Percentiles rank a stretch among this genome's conserved stretches.
phyloP scores from a whole-genome alignment of 92 coral and sea anemone genomes.

The Ricordea florida region DNA sequence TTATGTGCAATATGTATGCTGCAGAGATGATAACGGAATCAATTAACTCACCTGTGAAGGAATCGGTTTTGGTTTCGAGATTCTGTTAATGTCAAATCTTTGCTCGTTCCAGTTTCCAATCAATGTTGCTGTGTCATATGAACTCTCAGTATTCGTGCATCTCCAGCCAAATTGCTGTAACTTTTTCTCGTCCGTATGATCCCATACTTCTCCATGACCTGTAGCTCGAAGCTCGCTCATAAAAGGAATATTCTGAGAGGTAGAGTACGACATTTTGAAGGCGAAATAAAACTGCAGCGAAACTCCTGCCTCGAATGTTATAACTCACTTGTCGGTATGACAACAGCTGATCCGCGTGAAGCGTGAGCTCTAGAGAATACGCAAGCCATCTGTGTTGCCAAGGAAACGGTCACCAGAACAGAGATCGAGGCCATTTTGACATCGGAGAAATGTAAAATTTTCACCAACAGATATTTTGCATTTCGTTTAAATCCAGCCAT shows the following conservation, averaged over 20 bases:
- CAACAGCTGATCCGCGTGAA: conserved; percentile 26
- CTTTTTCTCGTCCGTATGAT: conserved; percentile 92
- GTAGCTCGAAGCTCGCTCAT: conserved; percentile 92
- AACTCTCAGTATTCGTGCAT: conserved; percentile 94
- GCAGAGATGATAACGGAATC: neutral
- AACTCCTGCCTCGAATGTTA: too few relatives aligned
- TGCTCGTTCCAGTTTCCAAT: conserved; percentile 99
- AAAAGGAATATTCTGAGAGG: conserved; percentile 72
- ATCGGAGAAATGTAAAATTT: neutral
- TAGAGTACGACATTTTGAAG: conserved; percentile 58
- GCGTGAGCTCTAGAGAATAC: conserved; percentile 5
- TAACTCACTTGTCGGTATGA: conserved; percentile 59
- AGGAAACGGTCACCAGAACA: conserved; percentile 49
- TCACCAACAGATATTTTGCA: conserved; percentile 11
- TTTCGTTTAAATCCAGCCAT: conserved; percentile 30
- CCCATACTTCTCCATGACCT: conserved; percentile 99
- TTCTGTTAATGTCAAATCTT: conserved; percentile 83
- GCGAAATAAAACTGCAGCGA: too few relatives aligned
- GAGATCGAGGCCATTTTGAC: conserved; percentile 56
- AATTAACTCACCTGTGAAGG: conserved; percentile 81
- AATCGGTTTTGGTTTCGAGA: conserved; percentile 88
- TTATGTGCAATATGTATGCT: neutral
- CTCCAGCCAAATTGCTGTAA: conserved; percentile 98
- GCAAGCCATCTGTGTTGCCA: conserved; percentile 29
- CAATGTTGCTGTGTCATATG: conserved; percentile 82